Evolutionary conservation across 1,140 invertebrate species (phyloP), one percentile per base, ranked within the genome.

Genomic region (Caerostris extrusa): DNA sequence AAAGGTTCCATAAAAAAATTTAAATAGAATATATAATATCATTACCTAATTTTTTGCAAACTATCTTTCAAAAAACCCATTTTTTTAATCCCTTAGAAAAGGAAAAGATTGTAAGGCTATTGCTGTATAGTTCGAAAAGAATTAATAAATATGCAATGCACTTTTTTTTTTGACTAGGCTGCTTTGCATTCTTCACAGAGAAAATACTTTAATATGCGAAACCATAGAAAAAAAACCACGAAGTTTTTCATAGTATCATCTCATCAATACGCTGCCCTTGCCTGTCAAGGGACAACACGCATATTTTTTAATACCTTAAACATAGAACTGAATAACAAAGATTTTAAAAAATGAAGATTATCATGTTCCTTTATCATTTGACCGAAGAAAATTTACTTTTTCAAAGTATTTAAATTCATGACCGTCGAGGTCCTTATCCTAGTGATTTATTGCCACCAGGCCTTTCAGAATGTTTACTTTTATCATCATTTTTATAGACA

Each of bases 401-500:
- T 55, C 57, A 56, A 83, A 83, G 12, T 19, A 57, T 83, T 83
- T 83, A 58, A 83, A 83, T 57, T 58, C 55, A 56, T 83, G 55
- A 83, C 7, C 14, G n/a, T 17, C 14, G 14, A 58, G 56, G 82
- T n/a, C 57, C 82, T 83, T 83, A 83, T 83, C 82, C 82, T 19
- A 19, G 82, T 83, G 82, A 57, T 83, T 83, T 83, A 83, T 83
- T 83, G 82, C 82, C 14, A 17, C 82, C 71, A 19, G 14, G 50
- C 34, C 19, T 56, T n/a, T 57, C 53, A 56, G 19, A 83, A 83
- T 56, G 82, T 58, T 6, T 14, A 14, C 55, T 57, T 83, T 83
- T 83, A 83, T 83, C 82, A 83, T n/a, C 82, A 83, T 83, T 83
- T 83, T 82, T 82, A 17, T 83, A 57, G 17, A 83, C 14, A 8